A percentile compares a stretch with the other conserved stretches of the same genome.
Conservation (phyloP, 35 echinoderm and acorn worm genomes). For the Eucidaris tribuloides region DNA sequence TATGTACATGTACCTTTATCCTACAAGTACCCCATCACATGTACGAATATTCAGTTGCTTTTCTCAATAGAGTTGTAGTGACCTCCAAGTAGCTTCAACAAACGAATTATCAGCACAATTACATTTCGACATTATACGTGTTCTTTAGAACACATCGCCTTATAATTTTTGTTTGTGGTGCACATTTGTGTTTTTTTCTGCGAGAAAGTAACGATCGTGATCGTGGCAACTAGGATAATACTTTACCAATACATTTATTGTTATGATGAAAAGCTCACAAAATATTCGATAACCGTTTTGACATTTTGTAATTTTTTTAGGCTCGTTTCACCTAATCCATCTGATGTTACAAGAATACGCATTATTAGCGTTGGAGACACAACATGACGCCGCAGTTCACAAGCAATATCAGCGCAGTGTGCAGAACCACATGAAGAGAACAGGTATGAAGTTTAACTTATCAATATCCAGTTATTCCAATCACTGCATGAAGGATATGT, state of each 20-base stretch:
- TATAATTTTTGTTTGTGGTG: not conserved
- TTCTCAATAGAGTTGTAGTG: not conserved
- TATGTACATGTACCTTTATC: not conserved
- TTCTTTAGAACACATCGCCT: not conserved
- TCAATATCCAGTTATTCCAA: too few species aligned
- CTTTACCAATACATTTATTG: not conserved
- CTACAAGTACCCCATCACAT: not conserved
- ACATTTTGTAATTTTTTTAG: not conserved
- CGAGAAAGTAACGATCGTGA: not conserved
- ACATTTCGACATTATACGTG: not conserved
- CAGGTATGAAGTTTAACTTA: too few species aligned
- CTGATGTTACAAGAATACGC: constrained; percentile 65
- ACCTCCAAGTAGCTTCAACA: not conserved
- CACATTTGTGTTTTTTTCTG: not conserved
- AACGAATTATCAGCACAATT: not conserved
- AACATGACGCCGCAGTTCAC: constrained; percentile 40
- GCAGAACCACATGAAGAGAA: constrained; percentile 62
- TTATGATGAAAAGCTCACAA: not conserved
- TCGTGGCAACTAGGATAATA: not conserved
- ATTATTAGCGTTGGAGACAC: constrained; percentile 43
- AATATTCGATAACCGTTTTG: not conserved
- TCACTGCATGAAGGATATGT: too few species aligned
- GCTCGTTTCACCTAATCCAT: constrained; percentile 38
- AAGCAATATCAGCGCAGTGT: not conserved
- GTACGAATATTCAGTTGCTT: not conserved